Percentiles rank a stretch among this genome's conserved stretches.
These are phyloP conservation scores for Chrysocyon brachyurus DNA, from an alignment of 2,797 vertebrate genomes.

Conservation along the genomic window DNA sequence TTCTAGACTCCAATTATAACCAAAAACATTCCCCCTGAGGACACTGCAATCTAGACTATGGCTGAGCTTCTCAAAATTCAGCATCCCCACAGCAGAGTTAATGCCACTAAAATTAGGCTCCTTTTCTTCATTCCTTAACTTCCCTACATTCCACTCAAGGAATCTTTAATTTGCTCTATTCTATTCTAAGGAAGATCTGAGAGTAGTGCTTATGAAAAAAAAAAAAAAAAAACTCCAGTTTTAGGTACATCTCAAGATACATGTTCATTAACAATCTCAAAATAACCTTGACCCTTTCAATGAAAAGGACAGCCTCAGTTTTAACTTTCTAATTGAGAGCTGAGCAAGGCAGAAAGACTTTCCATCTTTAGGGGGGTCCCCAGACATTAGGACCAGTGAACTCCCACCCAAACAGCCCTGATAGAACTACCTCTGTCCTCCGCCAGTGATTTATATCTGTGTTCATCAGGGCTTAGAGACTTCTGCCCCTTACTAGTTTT, in stretches of 20 bases:
- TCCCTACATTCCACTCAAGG: not conserved
- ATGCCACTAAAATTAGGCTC: not conserved
- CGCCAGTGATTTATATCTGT: not conserved
- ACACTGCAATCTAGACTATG: not conserved
- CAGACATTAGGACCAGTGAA: not conserved
- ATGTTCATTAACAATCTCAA: not conserved
- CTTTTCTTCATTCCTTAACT: not conserved
- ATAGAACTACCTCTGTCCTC: not conserved
- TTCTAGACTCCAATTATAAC: not conserved
- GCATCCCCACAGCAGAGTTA: not conserved
- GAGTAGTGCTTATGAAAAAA: not conserved
- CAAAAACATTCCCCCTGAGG: not conserved
- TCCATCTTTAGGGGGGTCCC: not conserved
- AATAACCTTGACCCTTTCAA: constrained; percentile 13
- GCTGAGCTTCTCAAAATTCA: not conserved
- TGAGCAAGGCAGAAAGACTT: not conserved
- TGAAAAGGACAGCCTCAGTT: not conserved
- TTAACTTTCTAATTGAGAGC: constrained; percentile 42
- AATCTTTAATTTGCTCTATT: not conserved
- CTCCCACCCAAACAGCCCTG: not conserved
- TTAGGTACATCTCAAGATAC: constrained; percentile 2
- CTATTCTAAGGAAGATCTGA: not conserved
- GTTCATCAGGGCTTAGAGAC: not conserved
- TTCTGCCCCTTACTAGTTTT: not conserved
- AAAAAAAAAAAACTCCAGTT: not conserved